A percentile compares a stretch with the other conserved stretches of the same genome.
These are phyloP conservation scores for Paraescarpia echinospica DNA, from an alignment of 1,140 invertebrate species.

Conservation along the genomic window DNA sequence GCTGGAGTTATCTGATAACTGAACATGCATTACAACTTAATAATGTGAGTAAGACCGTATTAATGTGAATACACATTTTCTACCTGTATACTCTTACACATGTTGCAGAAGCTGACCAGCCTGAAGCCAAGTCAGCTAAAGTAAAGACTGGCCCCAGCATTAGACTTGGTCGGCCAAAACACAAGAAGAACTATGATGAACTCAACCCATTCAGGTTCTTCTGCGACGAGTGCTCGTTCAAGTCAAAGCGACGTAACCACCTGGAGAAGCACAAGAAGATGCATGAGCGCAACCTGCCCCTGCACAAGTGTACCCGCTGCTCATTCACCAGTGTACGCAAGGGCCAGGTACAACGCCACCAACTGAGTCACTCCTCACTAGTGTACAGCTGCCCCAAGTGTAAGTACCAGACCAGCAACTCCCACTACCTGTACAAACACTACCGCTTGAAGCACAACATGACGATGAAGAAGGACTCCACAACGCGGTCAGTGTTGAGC, in stretches of 20 bases:
- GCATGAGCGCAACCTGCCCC: constrained; percentile 43
- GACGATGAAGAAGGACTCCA: background rate
- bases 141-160: background rate
- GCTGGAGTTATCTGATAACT: too few species aligned
- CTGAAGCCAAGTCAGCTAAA: background rate
- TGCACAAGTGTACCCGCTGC: constrained; percentile 52
- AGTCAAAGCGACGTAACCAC: constrained; percentile 56
- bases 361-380: constrained; percentile 48
- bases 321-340: constrained; percentile 50
- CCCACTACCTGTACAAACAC: constrained; percentile 6
- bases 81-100: background rate
- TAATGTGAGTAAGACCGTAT: too few species aligned
- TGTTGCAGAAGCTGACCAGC: background rate
- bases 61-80: too few species aligned
- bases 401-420: constrained; percentile 19
- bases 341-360: constrained; percentile 49
- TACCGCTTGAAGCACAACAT: background rate
- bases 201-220: constrained; percentile 51
- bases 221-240: constrained; percentile 56
- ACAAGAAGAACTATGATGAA: constrained; percentile 44
- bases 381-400: constrained; percentile 22
- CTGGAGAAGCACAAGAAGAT: constrained; percentile 49
- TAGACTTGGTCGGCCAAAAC: background rate
- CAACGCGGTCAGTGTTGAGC: constrained; percentile 20
- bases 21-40: too few species aligned